phyloP scores from a whole-genome alignment of 2,888 invertebrate species.

The Lissocephala sabroskyi region DNA sequence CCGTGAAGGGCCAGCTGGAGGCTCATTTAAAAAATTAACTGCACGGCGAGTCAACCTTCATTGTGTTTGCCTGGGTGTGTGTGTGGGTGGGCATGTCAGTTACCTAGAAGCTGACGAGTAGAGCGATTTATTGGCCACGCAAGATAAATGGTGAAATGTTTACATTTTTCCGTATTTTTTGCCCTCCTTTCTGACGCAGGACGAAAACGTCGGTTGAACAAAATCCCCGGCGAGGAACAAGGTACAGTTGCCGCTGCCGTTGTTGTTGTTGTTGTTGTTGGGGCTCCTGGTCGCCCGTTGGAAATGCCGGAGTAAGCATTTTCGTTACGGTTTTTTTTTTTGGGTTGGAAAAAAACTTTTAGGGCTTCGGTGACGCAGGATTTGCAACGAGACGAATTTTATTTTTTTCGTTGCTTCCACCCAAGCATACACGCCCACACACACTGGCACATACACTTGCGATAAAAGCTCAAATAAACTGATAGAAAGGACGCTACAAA shows the following conservation, averaged over 20 bases:
- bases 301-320: constrained; percentile 42
- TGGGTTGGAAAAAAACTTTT: constrained; percentile 1
- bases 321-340: constrained; percentile 40
- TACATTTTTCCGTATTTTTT: constrained; percentile 41
- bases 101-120: constrained; percentile 12
- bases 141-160: constrained; percentile 63
- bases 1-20: neutral
- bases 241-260: constrained; percentile 52
- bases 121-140: constrained; percentile 57
- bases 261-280: constrained; percentile 20
- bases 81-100: too few relatives aligned
- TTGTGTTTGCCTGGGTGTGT: too few relatives aligned
- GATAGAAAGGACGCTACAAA: constrained; percentile 50
- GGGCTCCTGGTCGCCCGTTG: constrained; percentile 11
- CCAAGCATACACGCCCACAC: too few relatives aligned
- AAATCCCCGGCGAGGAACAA: constrained; percentile 4
- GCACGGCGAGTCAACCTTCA: neutral
- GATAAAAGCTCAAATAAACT: constrained; percentile 60
- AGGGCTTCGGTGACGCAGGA: constrained; percentile 1
- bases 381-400: neutral
- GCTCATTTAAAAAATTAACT: constrained; percentile 3
- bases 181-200: neutral
- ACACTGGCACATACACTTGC: constrained; percentile 38
- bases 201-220: too few relatives aligned
- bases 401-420: neutral